Evolutionary conservation across 2,797 vertebrate genomes (phyloP), one percentile per base, ranked within the genome.

Genomic region (Tenualosa thibaudeaui): DNA sequence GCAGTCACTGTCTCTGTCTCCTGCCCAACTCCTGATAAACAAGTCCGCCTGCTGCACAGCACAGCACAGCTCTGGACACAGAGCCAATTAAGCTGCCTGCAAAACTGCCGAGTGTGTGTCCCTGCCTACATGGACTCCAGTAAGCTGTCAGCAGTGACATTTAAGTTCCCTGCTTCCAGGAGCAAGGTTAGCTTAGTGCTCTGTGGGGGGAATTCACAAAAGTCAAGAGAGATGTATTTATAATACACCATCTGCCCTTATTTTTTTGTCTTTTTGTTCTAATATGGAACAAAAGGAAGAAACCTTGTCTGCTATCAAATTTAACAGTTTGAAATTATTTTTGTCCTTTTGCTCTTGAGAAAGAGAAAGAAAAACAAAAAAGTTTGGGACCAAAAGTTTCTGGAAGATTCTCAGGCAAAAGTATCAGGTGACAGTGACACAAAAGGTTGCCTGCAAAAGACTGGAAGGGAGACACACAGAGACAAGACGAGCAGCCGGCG

Each of bases 401-500:
- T 26, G 10, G 62, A 65, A 31, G 62, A 65, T 31, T 65, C 62
- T 31, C 62, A 12, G 24, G 62, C 62, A 1, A 65, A 65, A 26
- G 24, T 12, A 31, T 65, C 24, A 65, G 62, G 62, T 65, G 62
- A 65, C 62, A 65, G 62, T 31, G 62, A 17, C 58, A 62, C 65
- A 71, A 71, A 40, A 71, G 12, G 26, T 12, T 37, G 65, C 31
- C 58, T 71, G 65, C 65, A 37, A 37, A 15, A 71, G 65, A 37
- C 65, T 71, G 15, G 81, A 86, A 17, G 31, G 31, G 15, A 78
- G 17, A 62, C 1, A 50, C 82, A 71, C 49, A 54, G 82, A 56
- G 13, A 60, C 43, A 13, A 85, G 71, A 50, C 65, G 56, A 81
- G 46, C 84, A 58, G 54, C 53, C 85, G 62, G 84, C 49, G 26